These are phyloP conservation scores for Plagiodera versicolora DNA, from an alignment of 2,888 invertebrate genomes.

Conservation along the genomic window DNA sequence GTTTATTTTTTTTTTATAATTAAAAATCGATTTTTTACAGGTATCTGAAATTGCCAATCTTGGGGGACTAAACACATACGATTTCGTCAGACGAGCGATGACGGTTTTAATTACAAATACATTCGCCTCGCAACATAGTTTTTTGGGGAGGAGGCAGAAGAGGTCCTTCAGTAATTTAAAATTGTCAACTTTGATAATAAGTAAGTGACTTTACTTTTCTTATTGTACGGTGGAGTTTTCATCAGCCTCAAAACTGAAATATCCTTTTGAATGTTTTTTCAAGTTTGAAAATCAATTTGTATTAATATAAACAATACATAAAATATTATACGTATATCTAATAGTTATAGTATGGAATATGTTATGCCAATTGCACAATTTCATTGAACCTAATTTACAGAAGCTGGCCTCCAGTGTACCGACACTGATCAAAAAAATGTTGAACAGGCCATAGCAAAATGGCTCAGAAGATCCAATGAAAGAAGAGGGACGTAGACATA, in stretches of 20 bases:
- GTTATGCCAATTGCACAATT: no score
- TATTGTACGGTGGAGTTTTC: neutral
- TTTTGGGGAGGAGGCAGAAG: neutral
- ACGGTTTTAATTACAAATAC: neutral
- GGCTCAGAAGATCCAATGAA: constrained; percentile 4
- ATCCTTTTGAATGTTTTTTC: no score
- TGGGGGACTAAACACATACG: neutral
- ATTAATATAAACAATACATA: neutral
- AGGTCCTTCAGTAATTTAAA: constrained; percentile 3
- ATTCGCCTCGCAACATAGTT: constrained; percentile 1
- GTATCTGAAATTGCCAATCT: constrained; percentile 4
- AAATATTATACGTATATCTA: neutral
- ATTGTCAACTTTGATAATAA: neutral
- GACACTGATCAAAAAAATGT: no score
- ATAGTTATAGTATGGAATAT: neutral
- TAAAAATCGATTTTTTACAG: neutral
- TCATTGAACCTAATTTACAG: no score
- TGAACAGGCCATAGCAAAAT: neutral
- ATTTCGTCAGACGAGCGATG: constrained; percentile 3
- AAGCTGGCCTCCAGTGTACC: no score
- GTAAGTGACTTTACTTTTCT: neutral
- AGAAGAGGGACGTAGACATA: no score
- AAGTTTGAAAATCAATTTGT: neutral
- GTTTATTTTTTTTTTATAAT: no score
- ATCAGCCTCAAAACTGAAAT: neutral